Evolutionary conservation across 92 coral and sea anemone species (phyloP), one percentile per base, ranked within the genome.

Genomic region (Palythoa heliodiscus): DNA sequence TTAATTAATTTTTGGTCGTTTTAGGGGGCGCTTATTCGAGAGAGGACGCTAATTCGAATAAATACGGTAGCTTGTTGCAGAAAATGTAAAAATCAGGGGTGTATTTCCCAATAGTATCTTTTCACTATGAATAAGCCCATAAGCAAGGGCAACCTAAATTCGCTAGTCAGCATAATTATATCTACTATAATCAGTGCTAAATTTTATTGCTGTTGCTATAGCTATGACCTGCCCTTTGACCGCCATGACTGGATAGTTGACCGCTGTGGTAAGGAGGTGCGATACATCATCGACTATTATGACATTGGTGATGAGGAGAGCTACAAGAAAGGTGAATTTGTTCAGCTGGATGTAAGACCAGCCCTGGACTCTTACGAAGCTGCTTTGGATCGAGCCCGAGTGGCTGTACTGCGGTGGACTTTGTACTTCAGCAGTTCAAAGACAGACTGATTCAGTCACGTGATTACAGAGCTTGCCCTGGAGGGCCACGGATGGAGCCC

Each of bases 241-340:
- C 92, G 99, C 54, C 99, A 96, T 82, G 99, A 96, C 83, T 96
- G 99, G 99, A 85, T 96, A 15, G 87, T 96, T 48, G 98, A 96
- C 81, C 95, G 99, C 8, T 96, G 99, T 61, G 98, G 99, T 54
- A 92, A 82, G 82, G 84, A 89, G 55, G 99, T 96, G 64, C 93
- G 99, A 25, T 96, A 96, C 81, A 88, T 96, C 61, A 96, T 96
- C 75, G 99, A 96, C 89, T 96, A 96, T 88, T 96, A 96, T 82
- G 99, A 96, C 73, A 76, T 96, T 25, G 99, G 99, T 9, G 94
- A 92, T 68, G 99, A 96, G 63, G 98, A 94, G 6, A 89, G 95
- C 35, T 96, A 96, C 88, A 94, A 95, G 76, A 90, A 64, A 37
- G 99, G 99, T 24, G 99, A 96, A 70, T 96, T 96, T 78, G 98